Evolutionary conservation across 2,888 invertebrate genomes (phyloP), one percentile per base, ranked within the genome.

Genomic region (Stenodera caucasica): DNA sequence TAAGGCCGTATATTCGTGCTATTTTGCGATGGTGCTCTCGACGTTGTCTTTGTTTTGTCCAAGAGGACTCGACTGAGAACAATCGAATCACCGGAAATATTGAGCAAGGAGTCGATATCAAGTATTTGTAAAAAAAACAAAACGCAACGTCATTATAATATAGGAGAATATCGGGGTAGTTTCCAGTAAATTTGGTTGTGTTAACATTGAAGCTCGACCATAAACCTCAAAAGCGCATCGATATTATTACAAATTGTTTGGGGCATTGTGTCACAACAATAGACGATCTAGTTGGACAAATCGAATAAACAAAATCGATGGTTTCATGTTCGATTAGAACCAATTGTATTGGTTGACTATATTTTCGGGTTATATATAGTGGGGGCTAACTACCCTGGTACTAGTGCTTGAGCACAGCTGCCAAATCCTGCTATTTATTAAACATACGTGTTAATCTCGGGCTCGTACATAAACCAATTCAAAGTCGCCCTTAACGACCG

Each of bases 241-340:
- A 79, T 80, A 81, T 81, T 81, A 80, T 81, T 80, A 81, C 81
- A 80, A 80, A 80, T 75, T 80, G 80, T 79, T 80, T 80, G 78
- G 71, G 74, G 77, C 73, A 79, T 80, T 78, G 79, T 79, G 78
- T 77, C 77, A 78, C 75, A 77, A 79, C 80, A 80, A 80, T 78
- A 72, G 77, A 57, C 60, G 52, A 14, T 60, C 62, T 62, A 73
- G 62, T 70, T 58, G 68, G 11, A 72, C 74, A 72, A 32, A 15
- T 37, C 37, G 60, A 61, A 58, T 49, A 35, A 61, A 49, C 15
- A 30, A 11, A 12, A 14, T 21, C 45, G 11, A 45, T 45, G 11
- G 11, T 45, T 37, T 21, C 35, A 23, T 12, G 15, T 18, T 29
- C 6, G n/a, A 29, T 9, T 26, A 3, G 15, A 18, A 49, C 21